Percentiles rank a stretch among this genome's conserved stretches.
These are phyloP conservation scores for Betta splendens DNA, from an alignment of 2,797 vertebrate species.

Conservation along the genomic window DNA sequence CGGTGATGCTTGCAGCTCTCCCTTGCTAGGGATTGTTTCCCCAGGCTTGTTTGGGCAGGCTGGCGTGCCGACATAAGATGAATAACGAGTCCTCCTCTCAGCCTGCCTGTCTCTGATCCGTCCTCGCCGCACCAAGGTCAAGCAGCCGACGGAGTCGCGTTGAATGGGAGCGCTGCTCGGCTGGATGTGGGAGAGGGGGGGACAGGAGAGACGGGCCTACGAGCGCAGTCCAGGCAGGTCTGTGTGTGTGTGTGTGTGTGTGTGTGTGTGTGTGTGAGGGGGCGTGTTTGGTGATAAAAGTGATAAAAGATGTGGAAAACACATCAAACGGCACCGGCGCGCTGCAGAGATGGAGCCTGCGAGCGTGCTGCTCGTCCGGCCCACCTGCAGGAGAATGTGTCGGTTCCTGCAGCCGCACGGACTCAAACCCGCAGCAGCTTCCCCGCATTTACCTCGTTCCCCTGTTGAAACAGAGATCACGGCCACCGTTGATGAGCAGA, in stretches of 20 bases:
- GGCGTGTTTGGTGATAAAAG: slow-evolving; percentile 17
- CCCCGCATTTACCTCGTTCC: slow-evolving; percentile 19
- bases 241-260: slow-evolving; percentile 1
- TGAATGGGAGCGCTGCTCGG: slow-evolving; percentile 52
- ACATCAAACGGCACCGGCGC: slow-evolving; percentile 44
- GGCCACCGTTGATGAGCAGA: slow-evolving; percentile 9
- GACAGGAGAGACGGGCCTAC: slow-evolving; percentile 40
- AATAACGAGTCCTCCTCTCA: slow-evolving; percentile 67
- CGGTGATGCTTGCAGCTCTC: slow-evolving; percentile 65
- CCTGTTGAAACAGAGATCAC: slow-evolving; percentile 7
- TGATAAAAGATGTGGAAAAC: slow-evolving; percentile 38
- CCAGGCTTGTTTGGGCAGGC: slow-evolving; percentile 76
- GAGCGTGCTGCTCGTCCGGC: slow-evolving; percentile 28
- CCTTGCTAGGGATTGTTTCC: slow-evolving; percentile 76
- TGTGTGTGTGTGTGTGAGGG: too few relatives aligned
- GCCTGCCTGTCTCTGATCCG: slow-evolving; percentile 74
- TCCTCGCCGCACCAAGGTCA: slow-evolving; percentile 80
- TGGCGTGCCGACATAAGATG: slow-evolving; percentile 74
- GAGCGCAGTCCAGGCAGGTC: slow-evolving; percentile 56
- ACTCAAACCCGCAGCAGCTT: slow-evolving; percentile 20
- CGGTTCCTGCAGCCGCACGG: slow-evolving; percentile 24
- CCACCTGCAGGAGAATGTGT: slow-evolving; percentile 45
- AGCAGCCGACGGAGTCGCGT: slow-evolving; percentile 61
- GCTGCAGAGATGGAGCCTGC: slow-evolving; percentile 35
- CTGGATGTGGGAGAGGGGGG: slow-evolving; percentile 19